phyloP scores from a whole-genome alignment of 2,797 vertebrate genomes.

The Thripadectes ignobilis region DNA sequence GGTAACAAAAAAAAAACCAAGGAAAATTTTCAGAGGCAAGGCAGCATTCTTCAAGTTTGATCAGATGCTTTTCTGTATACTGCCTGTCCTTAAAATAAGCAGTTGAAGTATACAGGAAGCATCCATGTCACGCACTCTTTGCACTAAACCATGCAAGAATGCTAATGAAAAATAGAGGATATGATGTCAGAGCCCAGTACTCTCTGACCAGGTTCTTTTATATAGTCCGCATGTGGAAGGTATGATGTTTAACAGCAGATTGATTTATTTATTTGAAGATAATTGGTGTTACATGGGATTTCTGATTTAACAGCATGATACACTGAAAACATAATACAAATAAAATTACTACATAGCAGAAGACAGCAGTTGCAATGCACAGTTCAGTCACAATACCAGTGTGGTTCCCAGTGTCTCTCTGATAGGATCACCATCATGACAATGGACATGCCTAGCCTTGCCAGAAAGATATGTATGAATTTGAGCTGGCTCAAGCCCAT shows the following conservation, averaged over 20 bases:
- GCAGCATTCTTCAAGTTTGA: not conserved
- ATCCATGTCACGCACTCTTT: accelerated
- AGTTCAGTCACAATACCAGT: accelerated
- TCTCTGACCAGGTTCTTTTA: not conserved
- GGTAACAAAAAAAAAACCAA: not conserved
- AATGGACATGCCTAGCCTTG: not conserved
- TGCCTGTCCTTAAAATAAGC: not conserved
- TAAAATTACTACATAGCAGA: not conserved
- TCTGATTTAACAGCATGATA: not conserved
- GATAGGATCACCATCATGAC: not conserved
- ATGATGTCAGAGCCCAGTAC: accelerated
- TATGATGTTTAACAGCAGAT: not conserved
- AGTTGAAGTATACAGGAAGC: not conserved
- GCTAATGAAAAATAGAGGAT: not conserved
- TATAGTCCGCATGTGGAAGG: accelerated
- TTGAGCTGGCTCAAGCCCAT: not conserved
- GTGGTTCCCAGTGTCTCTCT: not conserved
- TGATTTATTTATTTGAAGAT: not conserved
- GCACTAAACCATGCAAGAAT: not conserved
- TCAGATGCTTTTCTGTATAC: not conserved
- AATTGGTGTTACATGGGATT: not conserved
- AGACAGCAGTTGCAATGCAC: not conserved
- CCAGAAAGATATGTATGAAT: not conserved
- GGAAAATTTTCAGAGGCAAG: not conserved
- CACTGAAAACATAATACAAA: not conserved